A percentile compares a stretch with the other conserved stretches of the same genome.
These are phyloP conservation scores for Xiphophorus birchmanni DNA, from an alignment of 2,797 vertebrate species.

Conservation along the genomic window DNA sequence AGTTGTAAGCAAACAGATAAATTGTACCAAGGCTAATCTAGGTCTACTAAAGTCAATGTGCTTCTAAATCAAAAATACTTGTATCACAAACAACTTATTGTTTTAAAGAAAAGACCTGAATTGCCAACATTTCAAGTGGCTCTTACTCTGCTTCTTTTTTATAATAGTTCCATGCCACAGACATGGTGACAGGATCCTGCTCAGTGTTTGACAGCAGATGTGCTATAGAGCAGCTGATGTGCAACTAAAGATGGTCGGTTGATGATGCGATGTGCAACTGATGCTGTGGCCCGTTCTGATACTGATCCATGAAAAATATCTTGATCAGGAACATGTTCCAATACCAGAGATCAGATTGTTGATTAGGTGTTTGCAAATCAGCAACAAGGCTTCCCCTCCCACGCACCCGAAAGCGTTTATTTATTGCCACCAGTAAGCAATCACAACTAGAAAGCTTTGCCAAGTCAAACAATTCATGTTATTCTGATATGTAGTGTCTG, in stretches of 20 bases:
- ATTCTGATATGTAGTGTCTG: neutral
- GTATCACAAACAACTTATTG: no score
- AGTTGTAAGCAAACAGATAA: neutral
- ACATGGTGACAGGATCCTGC: neutral
- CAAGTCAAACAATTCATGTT: conserved; percentile 8
- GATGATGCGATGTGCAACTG: neutral
- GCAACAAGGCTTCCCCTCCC: neutral
- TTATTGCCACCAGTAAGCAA: neutral
- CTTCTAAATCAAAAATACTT: neutral
- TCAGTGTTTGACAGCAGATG: neutral
- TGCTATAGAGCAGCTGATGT: neutral
- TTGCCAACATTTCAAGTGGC: neutral
- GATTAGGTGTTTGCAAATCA: no score
- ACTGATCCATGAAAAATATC: neutral
- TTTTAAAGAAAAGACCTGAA: neutral
- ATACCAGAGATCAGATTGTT: neutral
- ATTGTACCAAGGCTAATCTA: neutral
- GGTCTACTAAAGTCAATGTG: neutral
- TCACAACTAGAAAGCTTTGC: neutral
- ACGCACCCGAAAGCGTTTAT: neutral
- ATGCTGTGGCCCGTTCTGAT: neutral
- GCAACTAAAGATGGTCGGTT: neutral
- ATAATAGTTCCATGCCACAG: neutral
- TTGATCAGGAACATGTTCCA: neutral
- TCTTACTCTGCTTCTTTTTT: neutral